A percentile compares a stretch with the other conserved stretches of the same genome.
These are phyloP conservation scores for Orthosia gothica DNA, from an alignment of 2,888 invertebrate species.

Conservation along the genomic window DNA sequence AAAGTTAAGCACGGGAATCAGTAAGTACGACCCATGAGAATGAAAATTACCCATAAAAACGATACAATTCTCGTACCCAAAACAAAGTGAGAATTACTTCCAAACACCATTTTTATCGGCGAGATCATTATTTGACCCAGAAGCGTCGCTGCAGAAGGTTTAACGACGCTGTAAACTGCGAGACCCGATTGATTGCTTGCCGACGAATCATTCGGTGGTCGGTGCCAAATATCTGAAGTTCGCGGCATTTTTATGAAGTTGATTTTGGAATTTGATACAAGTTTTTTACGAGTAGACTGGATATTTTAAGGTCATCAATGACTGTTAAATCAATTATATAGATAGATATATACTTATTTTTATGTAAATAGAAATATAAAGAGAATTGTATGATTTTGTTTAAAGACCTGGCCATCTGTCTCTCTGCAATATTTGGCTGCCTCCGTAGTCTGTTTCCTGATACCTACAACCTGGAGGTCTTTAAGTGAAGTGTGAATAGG, in stretches of 20 bases:
- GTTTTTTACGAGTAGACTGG: no score
- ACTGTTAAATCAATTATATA: no score
- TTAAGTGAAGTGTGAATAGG: no score
- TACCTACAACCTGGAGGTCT: no score
- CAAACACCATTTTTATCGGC: constrained; percentile 42
- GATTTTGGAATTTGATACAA: not conserved
- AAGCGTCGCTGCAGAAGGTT: constrained; percentile 39
- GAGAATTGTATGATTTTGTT: no score
- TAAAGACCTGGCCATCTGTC: no score
- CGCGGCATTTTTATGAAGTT: not conserved
- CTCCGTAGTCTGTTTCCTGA: no score
- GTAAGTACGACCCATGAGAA: not conserved
- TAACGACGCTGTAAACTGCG: constrained; percentile 47
- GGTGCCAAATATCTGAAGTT: constrained; percentile 15
- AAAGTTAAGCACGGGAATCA: not conserved
- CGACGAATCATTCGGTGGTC: constrained; percentile 13
- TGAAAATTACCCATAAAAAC: constrained; percentile 28
- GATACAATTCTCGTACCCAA: constrained; percentile 12
- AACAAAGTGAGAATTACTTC: constrained; percentile 51
- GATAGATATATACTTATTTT: no score
- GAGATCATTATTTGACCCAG: constrained; percentile 39
- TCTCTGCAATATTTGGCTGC: no score
- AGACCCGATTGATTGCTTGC: constrained; percentile 45
- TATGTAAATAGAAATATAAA: no score
- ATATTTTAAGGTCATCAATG: no score